Conservation (phyloP, 1,140 invertebrate species). For the Chionoecetes opilio region DNA sequence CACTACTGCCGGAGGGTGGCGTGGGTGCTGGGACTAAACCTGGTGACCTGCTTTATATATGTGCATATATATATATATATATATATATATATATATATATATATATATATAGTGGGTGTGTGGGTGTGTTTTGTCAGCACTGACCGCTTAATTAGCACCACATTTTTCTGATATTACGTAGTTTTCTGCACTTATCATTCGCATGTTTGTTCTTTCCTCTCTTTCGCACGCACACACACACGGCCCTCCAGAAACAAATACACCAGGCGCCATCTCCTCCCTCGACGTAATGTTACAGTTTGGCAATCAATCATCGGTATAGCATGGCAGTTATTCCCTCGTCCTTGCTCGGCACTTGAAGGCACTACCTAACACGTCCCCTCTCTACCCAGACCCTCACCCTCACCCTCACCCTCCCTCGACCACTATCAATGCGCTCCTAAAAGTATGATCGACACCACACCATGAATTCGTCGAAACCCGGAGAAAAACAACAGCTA, state of each 20-base stretch:
- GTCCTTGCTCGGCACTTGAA: not conserved
- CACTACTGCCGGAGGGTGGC: too few relatives aligned
- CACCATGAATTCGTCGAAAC: constrained; percentile 35
- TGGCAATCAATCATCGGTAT: too few relatives aligned
- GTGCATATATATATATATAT: constrained; percentile 55
- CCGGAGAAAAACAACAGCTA: not conserved
- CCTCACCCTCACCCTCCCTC: not conserved
- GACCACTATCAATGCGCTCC: not conserved
- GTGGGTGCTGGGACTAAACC: not conserved
- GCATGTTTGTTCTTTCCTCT: not conserved
- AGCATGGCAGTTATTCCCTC: too few relatives aligned
- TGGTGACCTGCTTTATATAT: not conserved
- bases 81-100: constrained; percentile 55
- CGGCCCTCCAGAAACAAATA: not conserved
- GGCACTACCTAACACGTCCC: not conserved
- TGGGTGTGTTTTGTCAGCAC: not conserved
- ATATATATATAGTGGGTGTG: not conserved
- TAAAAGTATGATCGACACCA: not conserved
- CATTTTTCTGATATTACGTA: not conserved
- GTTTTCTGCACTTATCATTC: not conserved
- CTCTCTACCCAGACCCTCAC: not conserved
- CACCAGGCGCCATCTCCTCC: not conserved
- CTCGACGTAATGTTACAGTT: too few relatives aligned
- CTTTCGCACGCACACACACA: not conserved
- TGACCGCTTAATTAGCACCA: not conserved